Evolutionary conservation across 2,113 vertebrate species (phyloP).

Genomic region (Helogale parvula): DNA sequence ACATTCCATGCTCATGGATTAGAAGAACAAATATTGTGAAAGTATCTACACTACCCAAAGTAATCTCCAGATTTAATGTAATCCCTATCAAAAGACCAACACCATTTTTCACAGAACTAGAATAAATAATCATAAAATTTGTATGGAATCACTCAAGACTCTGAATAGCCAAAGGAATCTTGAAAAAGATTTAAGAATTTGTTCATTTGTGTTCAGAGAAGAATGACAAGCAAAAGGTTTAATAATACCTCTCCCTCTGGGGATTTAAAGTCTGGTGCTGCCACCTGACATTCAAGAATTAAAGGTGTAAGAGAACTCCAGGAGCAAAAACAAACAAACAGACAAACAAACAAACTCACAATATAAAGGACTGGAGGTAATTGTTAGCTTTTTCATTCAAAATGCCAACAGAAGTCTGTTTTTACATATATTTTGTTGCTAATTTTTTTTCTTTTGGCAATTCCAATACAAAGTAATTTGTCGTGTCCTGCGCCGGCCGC

Average conservation of each 20-base stretch:
- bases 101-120: neutral
- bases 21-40: neutral
- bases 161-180: neutral
- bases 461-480: neutral
- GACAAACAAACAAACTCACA: conserved; percentile 36
- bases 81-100: neutral
- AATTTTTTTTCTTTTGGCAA: conserved; percentile 73
- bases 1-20: neutral
- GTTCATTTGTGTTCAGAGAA: conserved; percentile 78
- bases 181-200: conserved; percentile 20
- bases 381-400: conserved; percentile 77
- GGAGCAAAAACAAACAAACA: conserved; percentile 57
- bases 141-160: neutral
- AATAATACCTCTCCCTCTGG: conserved; percentile 79
- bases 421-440: conserved; percentile 90
- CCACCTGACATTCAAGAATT: conserved; percentile 75
- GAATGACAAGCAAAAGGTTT: conserved; percentile 72
- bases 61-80: neutral
- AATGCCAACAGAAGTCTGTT: conserved; percentile 83
- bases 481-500: too few species aligned
- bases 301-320: conserved; percentile 81
- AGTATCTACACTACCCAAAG: neutral
- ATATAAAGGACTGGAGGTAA: conserved; percentile 12
- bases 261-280: conserved; percentile 85
- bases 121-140: neutral